phyloP scores from a whole-genome alignment of 2,797 vertebrate species.

The Coregonus sp. region DNA sequence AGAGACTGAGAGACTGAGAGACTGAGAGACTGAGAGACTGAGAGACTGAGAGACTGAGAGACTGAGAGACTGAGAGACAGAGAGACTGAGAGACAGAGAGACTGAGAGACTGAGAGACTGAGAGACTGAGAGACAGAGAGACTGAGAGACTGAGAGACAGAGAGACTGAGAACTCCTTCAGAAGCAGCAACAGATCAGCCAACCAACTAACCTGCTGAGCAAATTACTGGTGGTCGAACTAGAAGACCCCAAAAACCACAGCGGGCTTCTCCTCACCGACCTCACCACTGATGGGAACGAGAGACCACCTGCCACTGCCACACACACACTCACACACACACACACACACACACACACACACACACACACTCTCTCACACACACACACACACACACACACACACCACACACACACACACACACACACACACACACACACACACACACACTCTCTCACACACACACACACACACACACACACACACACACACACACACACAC shows the following conservation, averaged over 20 bases:
- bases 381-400: conserved; percentile 14
- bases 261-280: conserved; percentile 14
- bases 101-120: no score
- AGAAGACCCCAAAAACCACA: conserved; percentile 53
- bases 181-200: conserved; percentile 20
- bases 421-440: no score
- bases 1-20: no score
- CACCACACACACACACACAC: neutral
- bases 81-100: no score
- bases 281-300: conserved; percentile 53
- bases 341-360: conserved; percentile 4
- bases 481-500: no score
- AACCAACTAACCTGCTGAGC: conserved; percentile 33
- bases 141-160: conserved; percentile 15
- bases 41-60: no score
- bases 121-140: no score
- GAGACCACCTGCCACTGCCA: conserved; percentile 56
- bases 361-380: neutral
- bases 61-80: no score
- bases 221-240: conserved; percentile 53
- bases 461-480: no score
- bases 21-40: no score
- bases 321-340: conserved; percentile 4
- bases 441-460: no score
- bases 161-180: conserved; percentile 56